phyloP scores from a whole-genome alignment of 2,888 invertebrate species.

The Tridacna gigas region DNA sequence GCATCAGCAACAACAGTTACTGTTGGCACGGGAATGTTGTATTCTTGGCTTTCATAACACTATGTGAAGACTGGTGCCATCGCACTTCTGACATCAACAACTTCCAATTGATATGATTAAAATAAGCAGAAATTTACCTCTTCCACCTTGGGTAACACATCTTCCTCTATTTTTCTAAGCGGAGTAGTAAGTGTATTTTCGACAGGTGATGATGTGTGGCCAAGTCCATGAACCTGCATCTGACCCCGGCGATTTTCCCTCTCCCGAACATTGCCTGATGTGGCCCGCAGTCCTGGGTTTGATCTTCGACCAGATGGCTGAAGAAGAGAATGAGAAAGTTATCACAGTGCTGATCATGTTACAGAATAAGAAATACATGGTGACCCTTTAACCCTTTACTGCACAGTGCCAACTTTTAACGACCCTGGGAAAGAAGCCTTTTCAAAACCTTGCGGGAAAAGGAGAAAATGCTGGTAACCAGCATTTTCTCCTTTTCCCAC shows the following conservation, averaged over 20 bases:
- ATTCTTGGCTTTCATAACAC: no score
- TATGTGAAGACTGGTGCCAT: no score
- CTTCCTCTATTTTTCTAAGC: slow-evolving; percentile 66
- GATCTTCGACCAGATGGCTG: slow-evolving; percentile 67
- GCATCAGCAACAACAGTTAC: no score
- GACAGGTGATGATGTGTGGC: slow-evolving; percentile 44
- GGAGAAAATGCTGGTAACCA: neutral
- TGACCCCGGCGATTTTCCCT: slow-evolving; percentile 62
- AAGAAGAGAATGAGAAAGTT: slow-evolving; percentile 30
- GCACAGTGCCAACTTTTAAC: no score
- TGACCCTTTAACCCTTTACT: no score
- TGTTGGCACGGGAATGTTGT: no score
- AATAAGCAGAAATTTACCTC: slow-evolving; percentile 51
- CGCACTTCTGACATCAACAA: no score
- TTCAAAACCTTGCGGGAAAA: neutral
- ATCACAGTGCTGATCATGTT: neutral
- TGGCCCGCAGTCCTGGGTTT: slow-evolving; percentile 50
- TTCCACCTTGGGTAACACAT: slow-evolving; percentile 68
- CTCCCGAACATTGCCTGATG: slow-evolving; percentile 60
- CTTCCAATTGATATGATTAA: no score
- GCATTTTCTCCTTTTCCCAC: slow-evolving; percentile 1
- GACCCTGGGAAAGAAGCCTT: neutral
- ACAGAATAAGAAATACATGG: no score
- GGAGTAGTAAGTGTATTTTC: slow-evolving; percentile 45
- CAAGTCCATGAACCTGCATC: slow-evolving; percentile 66